These are phyloP conservation scores for Poecilia latipinna DNA, from an alignment of 2,113 vertebrate species.

Conservation along the genomic window DNA sequence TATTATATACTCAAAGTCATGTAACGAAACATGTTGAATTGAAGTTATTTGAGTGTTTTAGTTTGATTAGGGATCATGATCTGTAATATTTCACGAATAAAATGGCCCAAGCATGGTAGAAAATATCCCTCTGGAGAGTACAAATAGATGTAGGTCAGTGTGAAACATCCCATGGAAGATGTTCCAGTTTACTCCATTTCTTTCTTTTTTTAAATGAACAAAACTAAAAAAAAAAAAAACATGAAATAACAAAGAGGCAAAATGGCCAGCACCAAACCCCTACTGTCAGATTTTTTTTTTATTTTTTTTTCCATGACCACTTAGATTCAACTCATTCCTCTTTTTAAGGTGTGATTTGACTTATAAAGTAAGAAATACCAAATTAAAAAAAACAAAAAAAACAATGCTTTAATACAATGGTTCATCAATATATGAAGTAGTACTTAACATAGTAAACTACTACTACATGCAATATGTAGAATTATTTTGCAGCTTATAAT, in stretches of 20 bases:
- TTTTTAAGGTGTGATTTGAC: conserved; percentile 1
- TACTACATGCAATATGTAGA: background rate
- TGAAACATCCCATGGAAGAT: background rate
- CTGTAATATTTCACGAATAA: too few species aligned
- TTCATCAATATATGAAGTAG: background rate
- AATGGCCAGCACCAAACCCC: background rate
- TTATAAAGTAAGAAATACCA: background rate
- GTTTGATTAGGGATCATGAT: too few species aligned
- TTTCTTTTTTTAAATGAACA: background rate
- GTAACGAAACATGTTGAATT: background rate
- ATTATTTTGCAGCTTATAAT: background rate
- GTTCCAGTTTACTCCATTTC: background rate
- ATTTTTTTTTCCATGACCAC: background rate
- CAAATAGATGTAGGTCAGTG: background rate
- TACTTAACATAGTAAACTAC: background rate
- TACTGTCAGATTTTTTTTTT: background rate
- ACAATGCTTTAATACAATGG: background rate
- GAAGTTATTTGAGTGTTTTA: background rate
- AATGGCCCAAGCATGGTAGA: too few species aligned
- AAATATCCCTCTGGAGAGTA: background rate
- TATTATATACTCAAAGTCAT: background rate
- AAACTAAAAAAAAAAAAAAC: background rate
- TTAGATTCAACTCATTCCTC: background rate
- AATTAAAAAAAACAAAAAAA: too few species aligned
- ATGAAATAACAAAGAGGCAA: too few species aligned